These are phyloP conservation scores for Polypterus bichir DNA, from an alignment of 2,113 vertebrate species.

Conservation along the genomic window DNA sequence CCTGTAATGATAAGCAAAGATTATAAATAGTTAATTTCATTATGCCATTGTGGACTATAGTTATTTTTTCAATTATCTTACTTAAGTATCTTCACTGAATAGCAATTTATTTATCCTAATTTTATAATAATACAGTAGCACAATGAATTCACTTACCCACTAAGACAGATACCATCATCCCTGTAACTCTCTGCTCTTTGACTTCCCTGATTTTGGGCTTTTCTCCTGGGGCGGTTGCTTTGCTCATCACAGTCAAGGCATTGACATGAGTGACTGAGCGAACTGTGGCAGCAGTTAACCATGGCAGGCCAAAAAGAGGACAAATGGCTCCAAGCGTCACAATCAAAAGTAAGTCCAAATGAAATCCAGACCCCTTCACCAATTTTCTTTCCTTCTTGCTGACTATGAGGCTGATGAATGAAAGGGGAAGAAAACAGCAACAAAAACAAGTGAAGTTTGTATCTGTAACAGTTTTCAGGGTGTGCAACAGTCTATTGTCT, in stretches of 20 bases:
- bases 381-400: constrained; percentile 85
- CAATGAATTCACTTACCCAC: constrained; percentile 63
- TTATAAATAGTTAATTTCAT: too few relatives aligned
- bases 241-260: constrained; percentile 90
- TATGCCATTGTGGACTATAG: too few relatives aligned
- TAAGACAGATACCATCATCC: constrained; percentile 72
- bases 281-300: constrained; percentile 87
- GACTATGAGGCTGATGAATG: constrained; percentile 70
- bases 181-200: constrained; percentile 88
- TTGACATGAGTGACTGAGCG: constrained; percentile 92
- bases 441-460: neutral
- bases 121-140: too few relatives aligned
- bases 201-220: constrained; percentile 90
- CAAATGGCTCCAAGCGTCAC: constrained; percentile 80
- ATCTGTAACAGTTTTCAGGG: neutral
- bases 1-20: too few relatives aligned
- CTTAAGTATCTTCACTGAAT: too few relatives aligned
- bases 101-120: too few relatives aligned
- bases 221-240: constrained; percentile 81
- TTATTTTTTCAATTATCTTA: too few relatives aligned
- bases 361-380: constrained; percentile 89
- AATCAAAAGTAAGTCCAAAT: constrained; percentile 87
- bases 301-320: constrained; percentile 83
- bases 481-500: neutral
- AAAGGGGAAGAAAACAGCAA: neutral